Evolutionary conservation across 2,797 vertebrate genomes (phyloP), one percentile per base, ranked within the genome.

Genomic region (Poeciliopsis turneri): DNA sequence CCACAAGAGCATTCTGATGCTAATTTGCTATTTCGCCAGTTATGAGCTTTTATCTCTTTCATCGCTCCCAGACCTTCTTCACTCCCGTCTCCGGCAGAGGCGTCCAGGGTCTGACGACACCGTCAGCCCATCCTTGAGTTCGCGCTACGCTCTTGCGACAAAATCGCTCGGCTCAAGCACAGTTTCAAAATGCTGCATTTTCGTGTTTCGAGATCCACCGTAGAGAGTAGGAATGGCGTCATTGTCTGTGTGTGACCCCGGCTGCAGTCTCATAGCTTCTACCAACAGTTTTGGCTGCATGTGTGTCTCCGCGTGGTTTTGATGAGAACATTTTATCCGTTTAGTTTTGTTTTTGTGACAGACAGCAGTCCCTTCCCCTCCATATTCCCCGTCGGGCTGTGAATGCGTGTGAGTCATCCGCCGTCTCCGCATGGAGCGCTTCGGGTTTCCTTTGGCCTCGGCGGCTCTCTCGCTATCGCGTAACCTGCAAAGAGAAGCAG

Each of bases 401-500:
- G 82, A 90, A 91, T 88, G 80, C 79, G 79, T 83, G 85, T 86
- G 82, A 87, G 90, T 92, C 91, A 89, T 92, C 90, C 88, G 84
- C 92, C 89, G 78, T 90, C 90, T 91, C 80, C 83, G 82, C 82
- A 78, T 78, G 83, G 86, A 90, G 84, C 88, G 88, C 84, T 89
- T 89, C 83, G 78, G 84, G 81, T 92, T 88, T 89, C 89, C 84
- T 84, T 47, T n/a, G 78, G 79, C 86, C 84, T 88, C 82, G 11
- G 78, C 33, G 66, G 83, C 89, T 90, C 86, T 93, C 95, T 94
- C 89, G 97, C 97, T 99, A 99, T 97, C 97, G 97, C 30, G 97
- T 99, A 78, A 99, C 98, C 98, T 99, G 80, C 92, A 90, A 92
- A 53, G 72, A 80, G 83, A 45, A 16, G 28, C 41, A 46, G 68